A percentile compares a stretch with the other conserved stretches of the same genome.
These are phyloP conservation scores for Stegana nigrithorax DNA, from an alignment of 2,888 invertebrate genomes.

Conservation along the genomic window DNA sequence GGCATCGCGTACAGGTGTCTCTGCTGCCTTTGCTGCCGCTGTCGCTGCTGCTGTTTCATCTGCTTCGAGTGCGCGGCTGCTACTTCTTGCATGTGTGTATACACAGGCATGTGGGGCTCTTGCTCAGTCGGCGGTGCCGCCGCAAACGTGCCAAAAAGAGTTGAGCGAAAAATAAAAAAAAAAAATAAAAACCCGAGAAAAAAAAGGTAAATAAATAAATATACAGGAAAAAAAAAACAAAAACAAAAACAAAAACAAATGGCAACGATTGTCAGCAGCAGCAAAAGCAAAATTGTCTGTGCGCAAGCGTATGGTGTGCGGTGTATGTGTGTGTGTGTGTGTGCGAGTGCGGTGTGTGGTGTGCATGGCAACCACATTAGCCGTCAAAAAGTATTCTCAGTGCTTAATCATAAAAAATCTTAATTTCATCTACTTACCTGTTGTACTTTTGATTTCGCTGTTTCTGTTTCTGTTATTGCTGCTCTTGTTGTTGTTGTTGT, in stretches of 20 bases:
- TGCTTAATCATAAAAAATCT: slow-evolving; percentile 50
- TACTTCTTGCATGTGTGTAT: background rate
- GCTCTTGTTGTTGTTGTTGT: no score
- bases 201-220: background rate
- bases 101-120: background rate
- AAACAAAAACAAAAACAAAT: background rate
- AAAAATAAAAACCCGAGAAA: no score
- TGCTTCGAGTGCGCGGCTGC: no score
- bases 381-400: slow-evolving; percentile 53
- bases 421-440: slow-evolving; percentile 53
- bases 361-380: background rate
- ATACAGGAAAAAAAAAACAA: background rate
- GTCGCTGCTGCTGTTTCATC: no score
- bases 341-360: no score
- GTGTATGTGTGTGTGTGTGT: no score
- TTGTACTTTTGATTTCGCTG: slow-evolving; percentile 6
- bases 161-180: no score
- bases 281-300: no score
- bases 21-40: no score
- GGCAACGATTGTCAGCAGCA: background rate
- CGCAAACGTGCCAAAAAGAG: no score
- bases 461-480: background rate
- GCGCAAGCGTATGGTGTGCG: no score
- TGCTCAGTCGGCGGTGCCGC: background rate
- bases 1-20: no score